These are phyloP conservation scores for Pituophis catenifer DNA, from an alignment of 2,113 vertebrate genomes.

Conservation along the genomic window DNA sequence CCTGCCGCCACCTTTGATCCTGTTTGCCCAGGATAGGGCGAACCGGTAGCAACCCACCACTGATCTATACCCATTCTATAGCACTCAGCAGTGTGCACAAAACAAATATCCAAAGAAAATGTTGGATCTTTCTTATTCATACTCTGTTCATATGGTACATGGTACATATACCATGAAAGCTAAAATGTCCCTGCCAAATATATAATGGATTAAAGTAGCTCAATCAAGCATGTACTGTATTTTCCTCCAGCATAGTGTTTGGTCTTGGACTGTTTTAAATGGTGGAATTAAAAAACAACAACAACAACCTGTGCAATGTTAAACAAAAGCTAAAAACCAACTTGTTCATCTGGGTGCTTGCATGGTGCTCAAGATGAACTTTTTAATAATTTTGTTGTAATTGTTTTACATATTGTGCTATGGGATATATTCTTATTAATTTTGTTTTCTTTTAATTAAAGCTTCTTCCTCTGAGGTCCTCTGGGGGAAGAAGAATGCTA, in stretches of 20 bases:
- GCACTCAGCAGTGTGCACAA: background rate
- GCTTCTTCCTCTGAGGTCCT: background rate
- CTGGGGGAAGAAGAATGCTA: background rate
- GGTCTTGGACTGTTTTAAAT: background rate
- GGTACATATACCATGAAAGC: background rate
- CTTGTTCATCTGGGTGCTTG: background rate
- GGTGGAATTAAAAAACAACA: background rate
- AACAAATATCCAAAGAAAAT: background rate
- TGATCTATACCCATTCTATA: background rate
- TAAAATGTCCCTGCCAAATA: background rate
- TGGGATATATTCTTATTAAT: background rate
- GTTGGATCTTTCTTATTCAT: background rate
- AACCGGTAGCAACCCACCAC: no score
- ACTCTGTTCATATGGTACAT: background rate
- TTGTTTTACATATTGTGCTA: background rate
- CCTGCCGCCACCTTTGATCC: no score
- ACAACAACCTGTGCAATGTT: background rate
- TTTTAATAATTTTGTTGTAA: background rate
- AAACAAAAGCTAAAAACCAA: background rate
- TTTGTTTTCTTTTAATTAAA: background rate
- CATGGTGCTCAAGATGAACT: background rate
- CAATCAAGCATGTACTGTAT: background rate
- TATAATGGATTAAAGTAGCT: background rate
- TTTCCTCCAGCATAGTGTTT: background rate
- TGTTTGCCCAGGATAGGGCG: no score